Evolutionary conservation across 2,888 invertebrate species (phyloP).

Genomic region (Alitta virens): DNA sequence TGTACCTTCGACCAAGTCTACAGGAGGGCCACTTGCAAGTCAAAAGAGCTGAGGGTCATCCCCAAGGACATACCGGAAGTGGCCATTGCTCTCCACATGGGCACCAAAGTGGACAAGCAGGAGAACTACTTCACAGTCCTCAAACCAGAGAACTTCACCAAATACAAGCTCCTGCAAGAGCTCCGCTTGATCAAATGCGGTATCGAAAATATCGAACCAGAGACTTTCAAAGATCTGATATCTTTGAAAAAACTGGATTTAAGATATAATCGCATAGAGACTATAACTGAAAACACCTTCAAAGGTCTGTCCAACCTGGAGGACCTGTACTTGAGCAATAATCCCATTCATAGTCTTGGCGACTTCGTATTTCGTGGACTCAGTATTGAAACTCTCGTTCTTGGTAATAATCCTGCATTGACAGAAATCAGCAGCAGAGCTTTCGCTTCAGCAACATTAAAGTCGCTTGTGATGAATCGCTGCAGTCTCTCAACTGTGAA

Average conservation of each 20-base stretch:
- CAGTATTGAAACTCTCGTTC: conserved; percentile 20
- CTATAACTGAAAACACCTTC: conserved; percentile 19
- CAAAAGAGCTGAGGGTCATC: conserved; percentile 17
- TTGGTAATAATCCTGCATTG: conserved; percentile 27
- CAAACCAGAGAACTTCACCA: conserved; percentile 24
- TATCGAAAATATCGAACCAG: conserved; percentile 24
- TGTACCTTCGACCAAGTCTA: conserved; percentile 23
- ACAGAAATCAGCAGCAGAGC: conserved; percentile 19
- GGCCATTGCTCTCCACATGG: conserved; percentile 21
- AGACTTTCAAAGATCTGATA: conserved; percentile 26
- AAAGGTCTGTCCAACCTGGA: conserved; percentile 25
- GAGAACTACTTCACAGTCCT: conserved; percentile 27
- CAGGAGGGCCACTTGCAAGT: conserved; percentile 22
- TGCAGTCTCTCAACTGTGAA: conserved; percentile 18
- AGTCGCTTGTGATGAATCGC: conserved; percentile 20
- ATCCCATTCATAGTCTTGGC: conserved; percentile 24
- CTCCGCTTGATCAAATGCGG: conserved; percentile 29
- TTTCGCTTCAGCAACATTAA: conserved; percentile 21
- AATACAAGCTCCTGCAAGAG: conserved; percentile 24
- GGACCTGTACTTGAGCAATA: conserved; percentile 26
- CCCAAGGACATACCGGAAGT: conserved; percentile 21
- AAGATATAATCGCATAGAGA: conserved; percentile 26
- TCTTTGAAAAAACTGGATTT: conserved; percentile 25
- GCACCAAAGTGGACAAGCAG: conserved; percentile 20
- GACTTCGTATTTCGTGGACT: conserved; percentile 25